Conservation (phyloP, 2,888 invertebrate genomes). For the Spilosoma lubricipeda region DNA sequence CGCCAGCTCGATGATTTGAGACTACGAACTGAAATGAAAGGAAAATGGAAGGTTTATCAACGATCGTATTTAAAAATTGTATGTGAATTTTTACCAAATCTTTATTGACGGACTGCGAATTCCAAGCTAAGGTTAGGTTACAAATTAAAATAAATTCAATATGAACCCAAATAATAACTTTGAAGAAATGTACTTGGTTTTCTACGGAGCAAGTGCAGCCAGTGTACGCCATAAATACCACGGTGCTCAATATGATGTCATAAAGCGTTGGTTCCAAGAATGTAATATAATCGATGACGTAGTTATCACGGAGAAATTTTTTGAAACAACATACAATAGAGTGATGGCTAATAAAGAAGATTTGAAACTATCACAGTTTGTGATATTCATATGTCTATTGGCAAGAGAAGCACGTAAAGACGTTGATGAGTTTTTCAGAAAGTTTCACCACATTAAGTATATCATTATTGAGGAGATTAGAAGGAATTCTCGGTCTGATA, state of each 20-base stretch:
- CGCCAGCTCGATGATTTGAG: background rate
- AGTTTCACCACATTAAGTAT: slow-evolving; percentile 6
- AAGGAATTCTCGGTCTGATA: background rate
- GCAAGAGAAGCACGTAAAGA: slow-evolving; percentile 14
- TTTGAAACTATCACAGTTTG: slow-evolving; percentile 9
- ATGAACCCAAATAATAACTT: slow-evolving; percentile 4
- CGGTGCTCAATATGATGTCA: slow-evolving; percentile 14
- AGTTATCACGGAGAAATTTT: slow-evolving; percentile 1
- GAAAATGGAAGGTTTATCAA: background rate
- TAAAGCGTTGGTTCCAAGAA: slow-evolving; percentile 13
- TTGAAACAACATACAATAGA: slow-evolving; percentile 10
- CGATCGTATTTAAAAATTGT: background rate
- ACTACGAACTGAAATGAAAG: background rate
- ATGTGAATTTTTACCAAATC: background rate
- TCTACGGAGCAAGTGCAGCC: slow-evolving; percentile 13
- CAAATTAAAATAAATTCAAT: too few relatives aligned
- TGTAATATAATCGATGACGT: slow-evolving; percentile 15
- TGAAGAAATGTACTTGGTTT: slow-evolving; percentile 13
- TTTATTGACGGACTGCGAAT: background rate
- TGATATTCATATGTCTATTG: slow-evolving; percentile 11
- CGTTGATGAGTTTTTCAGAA: slow-evolving; percentile 13
- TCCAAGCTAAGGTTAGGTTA: too few relatives aligned
- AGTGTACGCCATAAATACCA: background rate
- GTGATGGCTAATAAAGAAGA: slow-evolving; percentile 16
- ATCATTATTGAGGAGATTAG: slow-evolving; percentile 17